Base-by-base conservation (phyloP, 2,888 invertebrate species). In the Orthonychiurus folsomi region DNA sequence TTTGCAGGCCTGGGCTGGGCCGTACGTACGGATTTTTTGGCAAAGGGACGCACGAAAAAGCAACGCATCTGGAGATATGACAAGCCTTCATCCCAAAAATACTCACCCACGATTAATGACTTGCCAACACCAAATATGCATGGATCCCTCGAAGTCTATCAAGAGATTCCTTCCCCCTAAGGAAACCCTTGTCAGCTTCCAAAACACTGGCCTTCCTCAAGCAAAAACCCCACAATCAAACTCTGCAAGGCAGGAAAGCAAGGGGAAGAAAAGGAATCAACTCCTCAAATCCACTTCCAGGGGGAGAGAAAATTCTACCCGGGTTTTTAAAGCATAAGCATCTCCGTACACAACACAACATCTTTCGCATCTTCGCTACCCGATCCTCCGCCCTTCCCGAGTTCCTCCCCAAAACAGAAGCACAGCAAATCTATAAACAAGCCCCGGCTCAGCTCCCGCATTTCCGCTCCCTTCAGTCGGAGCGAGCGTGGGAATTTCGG, bases 11-110 rank as follows among this genome's bases (percentile, higher is more conserved):
- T n/a, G n/a, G n/a, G n/a, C n/a, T n/a, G n/a, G n/a, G n/a, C n/a
- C n/a, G n/a, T n/a, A n/a, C n/a, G n/a, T n/a, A n/a, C n/a, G n/a
- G n/a, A n/a, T n/a, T n/a, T n/a, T n/a, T n/a, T 26, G 25, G 27
- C 3, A 23, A 52, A 50, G 53, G 54, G 62, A n/a, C n/a, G 62
- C 66, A 67, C 67, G 70, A 69, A 72, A 68, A 71, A 70, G 69
- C 65, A 71, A 66, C 73, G 70, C 73, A 73, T 73, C 73, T 73
- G 73, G 71, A 73, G 71, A 71, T 73, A 73, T 71, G 73, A 73
- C 73, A 73, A 71, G 71, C 73, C 71, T 70, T 73, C 73, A 73
- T 71, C 70, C 70, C 69, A n/a, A 71, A 72, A 70, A 70, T 73
- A 72, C 70, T 71, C 68, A 64, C 64, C 65, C 63, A 73, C 73